Evolutionary conservation across 2,113 vertebrate species (phyloP).

Genomic region (Tychaedon coryphoeus): DNA sequence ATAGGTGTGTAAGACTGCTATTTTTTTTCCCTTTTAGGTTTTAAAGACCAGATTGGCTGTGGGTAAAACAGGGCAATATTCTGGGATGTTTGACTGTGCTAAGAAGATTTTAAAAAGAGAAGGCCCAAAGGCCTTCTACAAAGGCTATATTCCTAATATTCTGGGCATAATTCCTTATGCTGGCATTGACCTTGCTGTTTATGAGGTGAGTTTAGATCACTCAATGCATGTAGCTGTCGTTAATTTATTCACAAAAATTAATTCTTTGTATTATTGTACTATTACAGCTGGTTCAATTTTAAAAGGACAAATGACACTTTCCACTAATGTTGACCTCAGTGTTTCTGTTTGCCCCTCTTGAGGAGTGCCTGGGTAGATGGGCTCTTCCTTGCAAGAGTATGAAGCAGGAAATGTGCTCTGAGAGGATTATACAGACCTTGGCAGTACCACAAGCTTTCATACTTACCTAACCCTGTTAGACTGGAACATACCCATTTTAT

Average conservation of each 20-base stretch:
- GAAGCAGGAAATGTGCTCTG: neutral
- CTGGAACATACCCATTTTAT: neutral
- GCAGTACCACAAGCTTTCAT: neutral
- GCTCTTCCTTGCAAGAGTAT: neutral
- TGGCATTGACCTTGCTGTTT: slow-evolving; percentile 92
- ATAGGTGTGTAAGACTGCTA: neutral
- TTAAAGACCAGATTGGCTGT: slow-evolving; percentile 93
- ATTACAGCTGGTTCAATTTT: neutral
- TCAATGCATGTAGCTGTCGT: neutral
- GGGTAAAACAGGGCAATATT: slow-evolving; percentile 91
- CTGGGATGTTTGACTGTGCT: slow-evolving; percentile 89
- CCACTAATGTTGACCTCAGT: neutral
- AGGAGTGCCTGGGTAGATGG: neutral
- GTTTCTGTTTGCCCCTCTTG: neutral
- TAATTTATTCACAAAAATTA: neutral
- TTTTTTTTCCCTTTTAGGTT: slow-evolving; percentile 74
- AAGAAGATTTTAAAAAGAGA: slow-evolving; percentile 88
- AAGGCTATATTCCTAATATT: slow-evolving; percentile 92
- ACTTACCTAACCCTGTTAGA: neutral
- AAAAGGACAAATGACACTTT: neutral
- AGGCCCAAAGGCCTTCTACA: slow-evolving; percentile 89
- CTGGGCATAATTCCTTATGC: slow-evolving; percentile 94
- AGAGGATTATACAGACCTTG: neutral
- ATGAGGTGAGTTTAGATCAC: slow-evolving; percentile 82
- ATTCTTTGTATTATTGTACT: neutral